Percentiles rank a stretch among this genome's conserved stretches.
These are phyloP conservation scores for Psittacula cyanocephala DNA, from an alignment of 2,113 vertebrate genomes.

Conservation along the genomic window DNA sequence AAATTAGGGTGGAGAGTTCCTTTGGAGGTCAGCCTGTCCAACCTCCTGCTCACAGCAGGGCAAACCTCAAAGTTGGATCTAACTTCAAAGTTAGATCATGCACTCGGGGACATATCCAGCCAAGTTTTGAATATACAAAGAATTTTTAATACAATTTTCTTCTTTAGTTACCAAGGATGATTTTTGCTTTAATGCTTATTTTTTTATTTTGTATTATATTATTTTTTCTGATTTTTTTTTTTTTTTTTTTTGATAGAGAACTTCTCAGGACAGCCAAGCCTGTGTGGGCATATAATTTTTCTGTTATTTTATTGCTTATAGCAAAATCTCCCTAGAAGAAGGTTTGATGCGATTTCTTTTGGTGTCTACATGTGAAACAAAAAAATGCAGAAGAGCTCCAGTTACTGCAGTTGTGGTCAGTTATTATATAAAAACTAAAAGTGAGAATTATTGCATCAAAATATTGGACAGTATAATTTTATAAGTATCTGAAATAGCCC, in stretches of 20 bases:
- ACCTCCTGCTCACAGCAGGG: background rate
- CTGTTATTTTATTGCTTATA: background rate
- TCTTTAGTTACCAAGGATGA: background rate
- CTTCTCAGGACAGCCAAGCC: background rate
- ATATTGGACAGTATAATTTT: background rate
- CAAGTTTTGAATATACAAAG: background rate
- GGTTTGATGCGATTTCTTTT: background rate
- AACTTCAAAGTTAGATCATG: background rate
- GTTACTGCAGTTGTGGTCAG: background rate
- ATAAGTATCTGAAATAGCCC: background rate
- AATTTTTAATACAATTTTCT: background rate
- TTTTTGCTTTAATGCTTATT: background rate
- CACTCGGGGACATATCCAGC: background rate
- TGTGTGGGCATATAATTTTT: background rate
- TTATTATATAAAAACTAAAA: background rate
- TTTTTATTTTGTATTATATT: background rate
- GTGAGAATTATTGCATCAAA: background rate
- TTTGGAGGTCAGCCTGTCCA: background rate
- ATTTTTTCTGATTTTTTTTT: background rate
- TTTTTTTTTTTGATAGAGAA: background rate
- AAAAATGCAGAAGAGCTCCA: background rate
- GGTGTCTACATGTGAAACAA: background rate
- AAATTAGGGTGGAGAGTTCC: background rate
- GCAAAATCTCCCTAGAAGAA: background rate
- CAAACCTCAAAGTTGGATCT: background rate